Conservation (phyloP, 2,797 vertebrate genomes). For the Molossus alvarezi region DNA sequence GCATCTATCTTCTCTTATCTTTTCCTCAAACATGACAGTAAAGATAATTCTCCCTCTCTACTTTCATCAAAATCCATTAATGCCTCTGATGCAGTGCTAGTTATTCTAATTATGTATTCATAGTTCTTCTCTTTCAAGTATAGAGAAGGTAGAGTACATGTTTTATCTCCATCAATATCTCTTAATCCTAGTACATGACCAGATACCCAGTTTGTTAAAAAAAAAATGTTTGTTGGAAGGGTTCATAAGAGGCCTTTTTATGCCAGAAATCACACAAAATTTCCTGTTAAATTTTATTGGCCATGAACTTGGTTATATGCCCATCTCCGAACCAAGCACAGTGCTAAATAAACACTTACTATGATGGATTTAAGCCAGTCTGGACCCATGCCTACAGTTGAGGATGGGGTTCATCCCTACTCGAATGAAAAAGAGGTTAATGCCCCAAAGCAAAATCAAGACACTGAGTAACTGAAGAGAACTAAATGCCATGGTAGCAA, state of each 20-base stretch:
- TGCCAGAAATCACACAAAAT: neutral
- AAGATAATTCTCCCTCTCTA: neutral
- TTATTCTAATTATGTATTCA: neutral
- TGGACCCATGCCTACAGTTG: neutral
- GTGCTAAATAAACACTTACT: neutral
- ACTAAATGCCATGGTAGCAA: neutral
- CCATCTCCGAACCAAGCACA: neutral
- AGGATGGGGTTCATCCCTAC: neutral
- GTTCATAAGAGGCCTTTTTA: neutral
- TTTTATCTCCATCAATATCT: neutral
- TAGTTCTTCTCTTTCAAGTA: neutral
- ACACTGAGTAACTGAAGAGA: neutral
- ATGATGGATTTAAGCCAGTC: neutral
- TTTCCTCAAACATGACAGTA: neutral
- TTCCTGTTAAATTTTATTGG: neutral
- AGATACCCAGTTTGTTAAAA: neutral
- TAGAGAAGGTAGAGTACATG: neutral
- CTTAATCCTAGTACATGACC: neutral
- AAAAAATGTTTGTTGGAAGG: neutral
- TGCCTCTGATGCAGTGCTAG: neutral
- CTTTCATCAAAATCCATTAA: neutral
- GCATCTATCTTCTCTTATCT: neutral
- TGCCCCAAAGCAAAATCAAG: neutral
- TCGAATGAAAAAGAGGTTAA: neutral
- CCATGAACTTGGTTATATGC: neutral